Conservation (phyloP, 2,113 vertebrate species). For the Garra rufa region DNA sequence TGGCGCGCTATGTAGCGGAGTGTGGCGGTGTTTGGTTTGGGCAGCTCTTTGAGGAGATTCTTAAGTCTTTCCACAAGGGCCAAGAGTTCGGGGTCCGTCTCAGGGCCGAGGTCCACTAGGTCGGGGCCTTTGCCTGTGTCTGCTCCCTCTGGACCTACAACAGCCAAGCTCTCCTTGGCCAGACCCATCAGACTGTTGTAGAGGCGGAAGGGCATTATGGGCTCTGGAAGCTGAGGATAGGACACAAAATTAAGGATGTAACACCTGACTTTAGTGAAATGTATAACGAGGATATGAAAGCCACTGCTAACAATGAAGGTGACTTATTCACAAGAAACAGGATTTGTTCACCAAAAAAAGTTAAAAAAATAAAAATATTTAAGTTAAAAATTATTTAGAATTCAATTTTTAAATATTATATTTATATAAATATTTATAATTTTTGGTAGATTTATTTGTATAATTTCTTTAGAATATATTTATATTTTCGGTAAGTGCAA, state of each 20-base stretch:
- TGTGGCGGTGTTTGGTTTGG: constrained; percentile 80
- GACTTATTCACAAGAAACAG: not conserved
- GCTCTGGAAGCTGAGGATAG: constrained; percentile 87
- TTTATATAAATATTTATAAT: too few species aligned
- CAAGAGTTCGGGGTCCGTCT: constrained; percentile 75
- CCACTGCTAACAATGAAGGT: not conserved
- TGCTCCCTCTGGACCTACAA: constrained; percentile 64
- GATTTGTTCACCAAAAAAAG: not conserved
- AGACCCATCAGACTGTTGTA: constrained; percentile 93
- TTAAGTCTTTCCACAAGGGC: constrained; percentile 81
- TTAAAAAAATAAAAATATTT: not conserved
- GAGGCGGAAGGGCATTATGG: constrained; percentile 87
- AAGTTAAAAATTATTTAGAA: too few species aligned
- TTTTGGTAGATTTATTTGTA: too few species aligned
- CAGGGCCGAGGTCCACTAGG: constrained; percentile 73
- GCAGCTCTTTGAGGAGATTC: constrained; percentile 84
- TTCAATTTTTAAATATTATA: too few species aligned
- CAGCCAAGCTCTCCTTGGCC: constrained; percentile 91
- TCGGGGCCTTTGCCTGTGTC: constrained; percentile 69
- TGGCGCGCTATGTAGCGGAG: constrained; percentile 87
- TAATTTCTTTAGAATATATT: too few species aligned
- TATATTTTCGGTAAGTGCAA: not conserved
- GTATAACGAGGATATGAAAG: not conserved
- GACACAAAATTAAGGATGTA: not conserved
- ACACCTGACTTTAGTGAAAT: not conserved